Percentiles rank a stretch among this genome's conserved stretches.
Evolutionary conservation across 23 tunicate species (phyloP).

Genomic region (Halocynthia aurantium): DNA sequence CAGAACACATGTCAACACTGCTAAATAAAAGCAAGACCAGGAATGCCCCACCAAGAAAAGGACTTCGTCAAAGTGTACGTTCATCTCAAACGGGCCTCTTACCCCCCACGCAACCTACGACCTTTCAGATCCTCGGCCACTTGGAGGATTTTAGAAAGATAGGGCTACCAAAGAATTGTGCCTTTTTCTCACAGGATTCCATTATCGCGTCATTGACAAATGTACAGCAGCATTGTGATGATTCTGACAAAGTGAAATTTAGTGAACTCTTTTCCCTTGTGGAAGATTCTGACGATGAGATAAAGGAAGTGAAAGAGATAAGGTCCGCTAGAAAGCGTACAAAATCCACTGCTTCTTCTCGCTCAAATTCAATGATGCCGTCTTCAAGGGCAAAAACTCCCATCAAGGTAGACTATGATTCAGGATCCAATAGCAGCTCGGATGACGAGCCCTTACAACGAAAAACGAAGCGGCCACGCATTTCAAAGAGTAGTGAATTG

Average conservation of each 20-base stretch:
- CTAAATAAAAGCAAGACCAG: constrained; percentile 64
- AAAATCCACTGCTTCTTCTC: constrained; percentile 12
- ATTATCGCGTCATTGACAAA: constrained; percentile 70
- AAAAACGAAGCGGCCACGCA: constrained; percentile 8
- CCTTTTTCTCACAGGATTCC: constrained; percentile 62
- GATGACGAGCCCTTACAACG: constrained; percentile 3
- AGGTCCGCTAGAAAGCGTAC: constrained; percentile 18
- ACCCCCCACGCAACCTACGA: constrained; percentile 64
- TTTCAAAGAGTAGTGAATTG: constrained; percentile 3
- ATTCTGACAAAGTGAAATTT: constrained; percentile 58
- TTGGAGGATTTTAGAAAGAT: constrained; percentile 75
- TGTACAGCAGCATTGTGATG: constrained; percentile 77
- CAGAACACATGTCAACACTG: constrained; percentile 61
- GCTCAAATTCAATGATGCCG: not conserved
- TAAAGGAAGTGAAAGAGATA: constrained; percentile 8
- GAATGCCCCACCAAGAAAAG: constrained; percentile 75
- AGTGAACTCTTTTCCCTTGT: constrained; percentile 80
- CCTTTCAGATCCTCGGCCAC: constrained; percentile 59
- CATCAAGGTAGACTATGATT: constrained; percentile 15
- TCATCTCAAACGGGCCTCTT: constrained; percentile 21
- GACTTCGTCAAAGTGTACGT: constrained; percentile 58
- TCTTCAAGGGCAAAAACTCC: not conserved
- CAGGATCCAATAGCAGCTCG: constrained; percentile 14
- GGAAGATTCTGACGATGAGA: constrained; percentile 74
- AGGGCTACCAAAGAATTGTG: constrained; percentile 52